Evolutionary conservation across 2,797 vertebrate species (phyloP).

Genomic region (Catharus ustulatus): DNA sequence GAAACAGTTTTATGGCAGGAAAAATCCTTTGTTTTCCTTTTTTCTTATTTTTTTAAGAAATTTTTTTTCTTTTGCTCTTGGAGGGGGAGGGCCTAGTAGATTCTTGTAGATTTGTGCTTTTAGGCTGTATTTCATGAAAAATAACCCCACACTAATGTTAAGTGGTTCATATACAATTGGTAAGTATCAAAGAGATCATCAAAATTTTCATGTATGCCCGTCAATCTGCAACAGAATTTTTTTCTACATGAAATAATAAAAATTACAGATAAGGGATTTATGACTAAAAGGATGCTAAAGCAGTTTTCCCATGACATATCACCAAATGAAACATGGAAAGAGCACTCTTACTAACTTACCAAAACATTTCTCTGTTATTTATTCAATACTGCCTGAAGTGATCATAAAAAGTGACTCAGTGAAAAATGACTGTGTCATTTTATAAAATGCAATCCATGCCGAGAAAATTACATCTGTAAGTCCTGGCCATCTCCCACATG

Average conservation of each 20-base stretch:
- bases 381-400: neutral
- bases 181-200: neutral
- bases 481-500: neutral
- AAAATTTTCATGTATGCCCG: neutral
- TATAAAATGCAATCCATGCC: neutral
- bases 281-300: neutral
- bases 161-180: neutral
- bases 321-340: neutral
- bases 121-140: neutral
- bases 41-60: neutral
- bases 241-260: neutral
- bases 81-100: neutral
- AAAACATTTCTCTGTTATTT: slow-evolving; percentile 17
- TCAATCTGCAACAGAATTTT: neutral
- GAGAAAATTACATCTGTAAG: neutral
- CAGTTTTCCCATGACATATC: neutral
- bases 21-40: neutral
- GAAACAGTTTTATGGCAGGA: neutral
- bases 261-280: neutral
- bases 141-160: neutral
- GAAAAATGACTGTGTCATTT: neutral
- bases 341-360: neutral
- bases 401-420: neutral
- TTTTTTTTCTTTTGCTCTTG: neutral
- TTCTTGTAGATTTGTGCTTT: neutral